Evolutionary conservation across 2,113 vertebrate species (phyloP).

Genomic region (Solenodon paradoxus): DNA sequence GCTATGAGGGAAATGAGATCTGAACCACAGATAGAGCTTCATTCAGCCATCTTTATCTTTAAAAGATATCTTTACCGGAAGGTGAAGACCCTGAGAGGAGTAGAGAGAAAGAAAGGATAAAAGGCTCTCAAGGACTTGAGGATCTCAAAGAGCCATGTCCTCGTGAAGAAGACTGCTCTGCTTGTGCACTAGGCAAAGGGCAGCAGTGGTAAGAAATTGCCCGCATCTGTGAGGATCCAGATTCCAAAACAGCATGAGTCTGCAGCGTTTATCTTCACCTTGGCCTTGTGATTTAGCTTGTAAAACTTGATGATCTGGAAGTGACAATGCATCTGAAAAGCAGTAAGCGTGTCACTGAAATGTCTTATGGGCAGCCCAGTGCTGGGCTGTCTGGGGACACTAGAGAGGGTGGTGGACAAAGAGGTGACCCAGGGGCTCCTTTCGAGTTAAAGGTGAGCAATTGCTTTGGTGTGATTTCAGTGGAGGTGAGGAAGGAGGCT

Average conservation of each 20-base stretch:
- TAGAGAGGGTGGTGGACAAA: not conserved
- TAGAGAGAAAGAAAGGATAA: not conserved
- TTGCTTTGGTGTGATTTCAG: not conserved
- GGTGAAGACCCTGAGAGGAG: not conserved
- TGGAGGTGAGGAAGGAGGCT: not conserved
- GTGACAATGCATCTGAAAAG: not conserved
- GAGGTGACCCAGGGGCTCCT: not conserved
- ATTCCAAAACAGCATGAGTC: not conserved
- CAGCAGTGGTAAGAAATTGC: not conserved
- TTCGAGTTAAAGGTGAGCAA: not conserved
- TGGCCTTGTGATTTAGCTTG: not conserved
- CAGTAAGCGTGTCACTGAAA: not conserved
- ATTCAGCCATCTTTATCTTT: not conserved
- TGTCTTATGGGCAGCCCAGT: not conserved
- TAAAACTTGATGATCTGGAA: not conserved
- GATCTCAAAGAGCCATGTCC: not conserved
- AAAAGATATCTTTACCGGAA: too few relatives aligned
- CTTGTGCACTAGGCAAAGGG: not conserved
- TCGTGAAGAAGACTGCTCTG: not conserved
- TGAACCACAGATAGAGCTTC: not conserved
- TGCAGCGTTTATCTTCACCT: not conserved
- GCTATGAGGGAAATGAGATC: not conserved
- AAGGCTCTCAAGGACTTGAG: not conserved
- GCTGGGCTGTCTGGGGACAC: not conserved
- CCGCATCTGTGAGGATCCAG: not conserved